A percentile compares a stretch with the other conserved stretches of the same genome.
Conservation (phyloP, 2,113 vertebrate species). For the Xenus cinereus region DNA sequence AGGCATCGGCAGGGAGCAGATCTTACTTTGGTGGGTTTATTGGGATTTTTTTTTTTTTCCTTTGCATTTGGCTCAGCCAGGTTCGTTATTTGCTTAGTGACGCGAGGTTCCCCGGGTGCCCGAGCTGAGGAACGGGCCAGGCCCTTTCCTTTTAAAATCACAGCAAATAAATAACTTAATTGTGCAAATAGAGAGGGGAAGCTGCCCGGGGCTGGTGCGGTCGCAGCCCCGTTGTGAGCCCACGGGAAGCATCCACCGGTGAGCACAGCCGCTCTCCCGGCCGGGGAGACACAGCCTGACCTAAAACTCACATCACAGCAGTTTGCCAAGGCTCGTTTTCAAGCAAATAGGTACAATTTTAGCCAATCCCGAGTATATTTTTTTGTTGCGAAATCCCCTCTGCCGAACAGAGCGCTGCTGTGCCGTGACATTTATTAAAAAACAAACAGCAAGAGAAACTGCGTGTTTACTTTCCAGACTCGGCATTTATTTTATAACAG, state of each 20-base stretch:
- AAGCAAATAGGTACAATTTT: neutral
- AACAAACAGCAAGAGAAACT: conserved; percentile 3
- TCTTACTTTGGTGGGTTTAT: neutral
- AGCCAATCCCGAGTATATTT: neutral
- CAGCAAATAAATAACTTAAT: neutral
- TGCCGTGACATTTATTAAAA: neutral
- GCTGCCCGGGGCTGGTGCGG: rapidly evolving
- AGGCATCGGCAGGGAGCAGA: neutral
- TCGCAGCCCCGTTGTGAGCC: neutral
- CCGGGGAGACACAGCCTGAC: neutral
- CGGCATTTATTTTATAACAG: conserved; percentile 41
- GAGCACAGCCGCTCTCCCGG: rapidly evolving
- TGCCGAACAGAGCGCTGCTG: neutral
- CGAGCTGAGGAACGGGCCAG: neutral
- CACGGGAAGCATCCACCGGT: rapidly evolving
- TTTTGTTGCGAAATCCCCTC: neutral
- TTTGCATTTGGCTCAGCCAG: neutral
- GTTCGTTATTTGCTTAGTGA: neutral
- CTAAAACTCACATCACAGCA: neutral
- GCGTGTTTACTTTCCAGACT: neutral
- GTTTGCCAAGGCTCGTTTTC: neutral
- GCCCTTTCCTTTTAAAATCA: neutral
- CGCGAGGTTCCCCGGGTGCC: neutral
- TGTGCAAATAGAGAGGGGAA: neutral
- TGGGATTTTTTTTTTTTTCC: neutral